A percentile compares a stretch with the other conserved stretches of the same genome.
phyloP scores from a whole-genome alignment of 35 echinoderm and acorn worm genomes.

The Anneissia japonica region DNA sequence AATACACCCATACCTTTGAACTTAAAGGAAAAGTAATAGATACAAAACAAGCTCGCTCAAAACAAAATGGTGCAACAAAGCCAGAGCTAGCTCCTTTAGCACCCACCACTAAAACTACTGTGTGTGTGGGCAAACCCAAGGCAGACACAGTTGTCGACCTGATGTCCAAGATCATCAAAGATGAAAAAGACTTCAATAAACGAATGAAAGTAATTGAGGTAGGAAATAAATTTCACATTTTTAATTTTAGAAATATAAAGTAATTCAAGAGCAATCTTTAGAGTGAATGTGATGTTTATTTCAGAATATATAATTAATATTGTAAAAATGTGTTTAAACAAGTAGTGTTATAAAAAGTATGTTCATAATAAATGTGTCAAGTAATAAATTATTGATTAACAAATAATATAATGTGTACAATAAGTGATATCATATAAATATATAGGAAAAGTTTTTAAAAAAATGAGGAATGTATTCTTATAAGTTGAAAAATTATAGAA shows the following conservation, averaged over 20 bases:
- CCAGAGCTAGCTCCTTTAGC: conserved; percentile 5
- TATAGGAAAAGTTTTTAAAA: no score
- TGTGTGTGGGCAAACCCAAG: conserved; percentile 12
- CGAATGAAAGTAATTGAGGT: conserved; percentile 92
- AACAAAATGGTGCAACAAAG: background rate
- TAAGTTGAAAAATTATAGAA: no score
- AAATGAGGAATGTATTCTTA: no score
- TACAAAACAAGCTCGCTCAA: conserved; percentile 17
- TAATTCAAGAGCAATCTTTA: no score
- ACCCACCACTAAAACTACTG: background rate
- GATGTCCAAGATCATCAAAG: conserved; percentile 47
- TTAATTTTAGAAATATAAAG: no score
- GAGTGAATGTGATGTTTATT: no score
- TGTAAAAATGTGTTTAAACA: no score
- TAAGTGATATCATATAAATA: no score
- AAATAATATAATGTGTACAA: no score
- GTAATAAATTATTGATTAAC: background rate
- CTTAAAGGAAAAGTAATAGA: conserved; percentile 86
- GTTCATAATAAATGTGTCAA: background rate
- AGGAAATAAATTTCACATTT: background rate
- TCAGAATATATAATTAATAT: no score
- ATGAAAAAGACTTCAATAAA: conserved; percentile 68
- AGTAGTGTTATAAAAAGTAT: background rate
- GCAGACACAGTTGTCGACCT: conserved; percentile 64
- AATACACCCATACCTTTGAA: conserved; percentile 90